Evolutionary conservation across 2,888 invertebrate species (phyloP).

Genomic region (Catocala nupta): DNA sequence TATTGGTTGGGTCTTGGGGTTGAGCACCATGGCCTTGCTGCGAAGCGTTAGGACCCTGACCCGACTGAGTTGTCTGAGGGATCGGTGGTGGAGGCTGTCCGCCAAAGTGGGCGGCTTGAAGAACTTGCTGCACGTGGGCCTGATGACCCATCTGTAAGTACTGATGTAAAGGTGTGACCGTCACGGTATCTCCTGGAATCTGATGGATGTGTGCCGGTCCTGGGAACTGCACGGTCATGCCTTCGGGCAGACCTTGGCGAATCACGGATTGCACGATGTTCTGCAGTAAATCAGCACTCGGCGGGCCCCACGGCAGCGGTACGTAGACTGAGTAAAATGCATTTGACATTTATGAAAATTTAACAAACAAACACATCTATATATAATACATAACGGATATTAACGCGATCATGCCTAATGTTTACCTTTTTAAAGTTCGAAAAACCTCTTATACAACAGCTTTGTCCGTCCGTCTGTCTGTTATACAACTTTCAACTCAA

Average conservation of each 20-base stretch:
- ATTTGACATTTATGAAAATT: not conserved
- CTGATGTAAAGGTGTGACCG: conserved; percentile 20
- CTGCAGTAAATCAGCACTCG: conserved; percentile 66
- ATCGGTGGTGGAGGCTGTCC: not conserved
- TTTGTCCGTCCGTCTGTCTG: too few species aligned
- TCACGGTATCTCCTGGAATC: conserved; percentile 15
- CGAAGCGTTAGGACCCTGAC: not conserved
- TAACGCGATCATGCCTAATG: too few species aligned
- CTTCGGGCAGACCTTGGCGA: conserved; percentile 67
- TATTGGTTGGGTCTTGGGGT: not conserved
- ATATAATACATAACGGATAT: too few species aligned
- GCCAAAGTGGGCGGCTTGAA: not conserved
- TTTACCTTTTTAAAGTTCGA: too few species aligned
- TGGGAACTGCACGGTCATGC: conserved; percentile 53
- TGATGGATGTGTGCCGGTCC: conserved; percentile 20
- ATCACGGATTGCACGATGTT: conserved; percentile 67
- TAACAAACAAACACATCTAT: too few species aligned
- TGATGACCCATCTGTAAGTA: conserved; percentile 11
- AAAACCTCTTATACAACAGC: too few species aligned
- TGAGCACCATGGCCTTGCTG: not conserved
- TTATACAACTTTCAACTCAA: too few species aligned
- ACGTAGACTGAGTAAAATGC: conserved; percentile 54
- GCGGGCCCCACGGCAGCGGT: conserved; percentile 64
- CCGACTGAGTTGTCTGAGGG: not conserved
- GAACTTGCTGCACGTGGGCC: conserved; percentile 5